Conservation (phyloP, 2,113 vertebrate species). For the Brachypodius melanocephalos region DNA sequence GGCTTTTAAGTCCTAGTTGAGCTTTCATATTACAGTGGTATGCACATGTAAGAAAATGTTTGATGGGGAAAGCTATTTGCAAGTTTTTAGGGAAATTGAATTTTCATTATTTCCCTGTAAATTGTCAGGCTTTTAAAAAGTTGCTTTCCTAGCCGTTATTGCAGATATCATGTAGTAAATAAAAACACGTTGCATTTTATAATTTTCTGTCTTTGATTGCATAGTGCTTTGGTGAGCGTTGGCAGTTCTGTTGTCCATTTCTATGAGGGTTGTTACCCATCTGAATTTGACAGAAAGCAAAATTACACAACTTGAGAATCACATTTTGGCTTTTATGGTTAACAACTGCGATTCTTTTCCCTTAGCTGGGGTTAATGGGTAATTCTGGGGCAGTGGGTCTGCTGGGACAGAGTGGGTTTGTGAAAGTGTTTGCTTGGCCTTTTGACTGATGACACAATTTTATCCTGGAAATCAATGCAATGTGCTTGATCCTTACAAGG, state of each 20-base stretch:
- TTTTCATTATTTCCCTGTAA: neutral
- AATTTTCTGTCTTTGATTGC: neutral
- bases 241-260: neutral
- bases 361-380: neutral
- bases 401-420: neutral
- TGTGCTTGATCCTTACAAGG: conserved; percentile 50
- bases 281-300: neutral
- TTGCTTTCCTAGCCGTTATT: neutral
- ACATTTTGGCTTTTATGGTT: neutral
- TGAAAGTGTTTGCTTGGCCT: conserved; percentile 71
- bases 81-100: neutral
- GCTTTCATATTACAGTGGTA: neutral
- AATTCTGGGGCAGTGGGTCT: conserved; percentile 1
- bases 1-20: neutral
- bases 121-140: neutral
- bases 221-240: neutral
- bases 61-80: neutral
- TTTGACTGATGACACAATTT: conserved; percentile 53
- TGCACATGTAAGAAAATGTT: neutral
- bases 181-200: neutral
- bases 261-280: neutral
- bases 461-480: conserved; percentile 38
- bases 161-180: neutral
- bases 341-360: neutral
- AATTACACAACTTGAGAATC: neutral